phyloP scores from a whole-genome alignment of 2,113 vertebrate species.

The Pseudorasbora parva region DNA sequence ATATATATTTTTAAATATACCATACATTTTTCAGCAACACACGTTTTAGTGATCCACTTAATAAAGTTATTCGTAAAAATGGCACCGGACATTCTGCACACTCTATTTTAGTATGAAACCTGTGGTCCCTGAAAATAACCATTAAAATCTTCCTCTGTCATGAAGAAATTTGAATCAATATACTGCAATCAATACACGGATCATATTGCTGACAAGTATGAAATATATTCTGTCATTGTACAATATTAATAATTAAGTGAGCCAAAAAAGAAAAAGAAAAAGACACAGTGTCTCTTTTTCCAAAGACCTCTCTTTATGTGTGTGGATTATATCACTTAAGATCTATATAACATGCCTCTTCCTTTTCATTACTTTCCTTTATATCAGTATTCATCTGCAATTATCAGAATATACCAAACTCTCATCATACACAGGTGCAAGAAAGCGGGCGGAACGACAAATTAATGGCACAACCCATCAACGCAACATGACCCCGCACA shows the following conservation, averaged over 20 bases:
- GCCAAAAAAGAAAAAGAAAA: constrained; percentile 42
- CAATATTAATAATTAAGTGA: constrained; percentile 63
- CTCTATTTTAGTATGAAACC: not conserved
- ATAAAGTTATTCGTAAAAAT: not conserved
- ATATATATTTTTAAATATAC: not conserved
- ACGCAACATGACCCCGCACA: constrained; percentile 6
- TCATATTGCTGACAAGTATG: constrained; percentile 62
- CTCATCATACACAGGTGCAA: constrained; percentile 43
- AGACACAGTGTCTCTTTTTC: constrained; percentile 28
- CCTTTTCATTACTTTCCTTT: constrained; percentile 76
- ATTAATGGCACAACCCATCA: constrained; percentile 9
- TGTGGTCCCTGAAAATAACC: constrained; percentile 22
- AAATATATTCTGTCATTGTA: constrained; percentile 58
- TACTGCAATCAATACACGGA: constrained; percentile 56
- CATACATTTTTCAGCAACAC: not conserved
- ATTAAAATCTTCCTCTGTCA: constrained; percentile 37
- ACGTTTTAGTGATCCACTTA: not conserved
- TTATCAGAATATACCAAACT: constrained; percentile 65
- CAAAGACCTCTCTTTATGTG: constrained; percentile 29
- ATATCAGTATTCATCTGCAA: constrained; percentile 72
- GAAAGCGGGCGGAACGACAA: not conserved
- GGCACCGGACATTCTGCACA: not conserved
- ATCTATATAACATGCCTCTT: constrained; percentile 60
- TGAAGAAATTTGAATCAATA: constrained; percentile 54
- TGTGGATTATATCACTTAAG: not conserved